Evolutionary conservation across 2,113 vertebrate genomes (phyloP).

Genomic region (Rhodinocichla rosea): DNA sequence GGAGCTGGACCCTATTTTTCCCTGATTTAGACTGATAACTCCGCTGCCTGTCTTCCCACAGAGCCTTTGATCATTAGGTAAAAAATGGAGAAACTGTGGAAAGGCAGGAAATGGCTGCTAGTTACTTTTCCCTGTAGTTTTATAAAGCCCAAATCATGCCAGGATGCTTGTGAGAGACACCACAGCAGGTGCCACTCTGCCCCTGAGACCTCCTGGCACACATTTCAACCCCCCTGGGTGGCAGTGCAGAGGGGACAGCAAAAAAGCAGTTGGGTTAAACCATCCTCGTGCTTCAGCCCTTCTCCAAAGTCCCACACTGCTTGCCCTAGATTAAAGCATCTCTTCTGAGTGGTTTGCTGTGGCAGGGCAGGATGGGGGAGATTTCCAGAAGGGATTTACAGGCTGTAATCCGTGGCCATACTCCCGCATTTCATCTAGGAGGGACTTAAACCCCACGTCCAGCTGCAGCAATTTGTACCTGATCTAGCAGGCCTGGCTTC

Average conservation of each 20-base stretch:
- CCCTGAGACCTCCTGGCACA: neutral
- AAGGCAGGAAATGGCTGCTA: neutral
- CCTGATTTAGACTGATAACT: neutral
- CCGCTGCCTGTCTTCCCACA: neutral
- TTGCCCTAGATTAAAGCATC: neutral
- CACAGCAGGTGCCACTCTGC: neutral
- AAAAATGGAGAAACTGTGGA: neutral
- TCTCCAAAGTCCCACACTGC: neutral
- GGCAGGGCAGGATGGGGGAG: neutral
- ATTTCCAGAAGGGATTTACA: constrained; percentile 34
- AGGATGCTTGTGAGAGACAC: neutral
- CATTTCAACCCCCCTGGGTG: fast-evolving
- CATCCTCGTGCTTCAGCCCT: neutral
- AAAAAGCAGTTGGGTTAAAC: neutral
- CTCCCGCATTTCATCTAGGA: neutral
- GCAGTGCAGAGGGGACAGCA: neutral
- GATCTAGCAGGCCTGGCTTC: neutral
- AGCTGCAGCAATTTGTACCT: constrained; percentile 20
- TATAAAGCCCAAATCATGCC: fast-evolving
- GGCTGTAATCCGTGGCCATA: neutral
- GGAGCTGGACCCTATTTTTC: neutral
- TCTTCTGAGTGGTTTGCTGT: neutral
- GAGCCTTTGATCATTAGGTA: neutral
- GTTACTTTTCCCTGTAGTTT: neutral
- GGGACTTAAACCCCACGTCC: neutral